Conservation (phyloP, 2,113 vertebrate species). For the Meleagris gallopavo region DNA sequence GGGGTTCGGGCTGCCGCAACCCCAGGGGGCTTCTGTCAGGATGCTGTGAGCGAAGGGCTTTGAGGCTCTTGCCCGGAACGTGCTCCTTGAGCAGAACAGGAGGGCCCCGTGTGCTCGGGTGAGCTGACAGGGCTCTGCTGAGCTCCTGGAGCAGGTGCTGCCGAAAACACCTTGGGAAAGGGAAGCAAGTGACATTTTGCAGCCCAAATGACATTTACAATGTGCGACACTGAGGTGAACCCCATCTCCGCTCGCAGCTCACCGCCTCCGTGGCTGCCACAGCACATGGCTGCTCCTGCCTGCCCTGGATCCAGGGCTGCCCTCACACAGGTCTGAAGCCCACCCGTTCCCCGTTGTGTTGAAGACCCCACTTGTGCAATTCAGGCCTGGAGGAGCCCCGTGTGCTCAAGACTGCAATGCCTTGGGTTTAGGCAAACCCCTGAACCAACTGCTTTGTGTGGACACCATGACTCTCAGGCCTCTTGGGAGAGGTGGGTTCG, state of each 20-base stretch:
- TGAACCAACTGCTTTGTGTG: neutral
- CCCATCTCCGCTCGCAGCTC: neutral
- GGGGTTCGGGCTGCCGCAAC: neutral
- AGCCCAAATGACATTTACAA: slow-evolving; percentile 32
- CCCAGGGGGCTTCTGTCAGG: neutral
- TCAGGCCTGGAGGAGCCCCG: neutral
- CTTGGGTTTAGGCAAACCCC: neutral
- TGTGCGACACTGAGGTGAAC: neutral
- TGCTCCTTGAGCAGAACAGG: neutral
- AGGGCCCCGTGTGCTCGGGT: neutral
- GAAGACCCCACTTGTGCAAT: neutral
- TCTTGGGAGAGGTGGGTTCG: neutral
- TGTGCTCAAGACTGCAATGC: neutral
- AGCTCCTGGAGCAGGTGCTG: neutral
- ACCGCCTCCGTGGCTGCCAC: neutral
- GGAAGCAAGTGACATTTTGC: slow-evolving; percentile 13
- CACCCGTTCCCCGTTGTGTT: no score
- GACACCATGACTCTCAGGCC: neutral
- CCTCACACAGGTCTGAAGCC: neutral
- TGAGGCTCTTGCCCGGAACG: neutral
- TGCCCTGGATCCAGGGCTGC: neutral
- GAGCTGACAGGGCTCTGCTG: neutral
- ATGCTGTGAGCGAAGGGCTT: neutral
- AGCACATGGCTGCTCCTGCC: neutral
- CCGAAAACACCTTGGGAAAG: neutral